These are phyloP conservation scores for Trichosurus vulpecula DNA, from an alignment of 2,797 vertebrate genomes.

Conservation along the genomic window DNA sequence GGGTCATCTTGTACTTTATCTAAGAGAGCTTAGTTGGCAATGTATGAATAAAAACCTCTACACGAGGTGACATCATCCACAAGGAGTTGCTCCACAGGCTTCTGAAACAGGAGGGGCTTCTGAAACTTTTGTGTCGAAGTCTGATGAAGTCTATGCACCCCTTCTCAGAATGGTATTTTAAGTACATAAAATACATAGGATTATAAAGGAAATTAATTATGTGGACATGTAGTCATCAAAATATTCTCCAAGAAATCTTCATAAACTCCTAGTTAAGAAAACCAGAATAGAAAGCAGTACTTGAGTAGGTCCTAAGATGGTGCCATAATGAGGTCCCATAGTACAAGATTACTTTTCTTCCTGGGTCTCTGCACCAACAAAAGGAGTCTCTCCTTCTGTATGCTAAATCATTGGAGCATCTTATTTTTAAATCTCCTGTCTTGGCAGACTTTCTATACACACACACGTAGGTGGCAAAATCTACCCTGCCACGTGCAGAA, in stretches of 20 bases:
- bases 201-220: background rate
- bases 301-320: background rate
- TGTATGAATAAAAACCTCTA: background rate
- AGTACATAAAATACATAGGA: background rate
- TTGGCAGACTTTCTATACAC: background rate
- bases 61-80: background rate
- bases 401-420: background rate
- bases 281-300: background rate
- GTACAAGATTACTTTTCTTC: background rate
- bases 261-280: background rate
- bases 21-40: background rate
- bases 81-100: background rate
- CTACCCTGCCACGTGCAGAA: background rate
- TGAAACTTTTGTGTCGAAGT: background rate
- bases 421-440: background rate
- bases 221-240: background rate
- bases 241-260: background rate
- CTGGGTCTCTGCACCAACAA: background rate
- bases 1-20: background rate
- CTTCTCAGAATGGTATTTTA: background rate
- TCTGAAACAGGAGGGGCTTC: background rate
- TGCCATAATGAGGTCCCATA: background rate
- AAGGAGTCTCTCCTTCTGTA: background rate
- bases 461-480: conserved; percentile 5
- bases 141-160: background rate